Conservation (phyloP, 2,888 invertebrate species). For the Hypena proboscidalis region DNA sequence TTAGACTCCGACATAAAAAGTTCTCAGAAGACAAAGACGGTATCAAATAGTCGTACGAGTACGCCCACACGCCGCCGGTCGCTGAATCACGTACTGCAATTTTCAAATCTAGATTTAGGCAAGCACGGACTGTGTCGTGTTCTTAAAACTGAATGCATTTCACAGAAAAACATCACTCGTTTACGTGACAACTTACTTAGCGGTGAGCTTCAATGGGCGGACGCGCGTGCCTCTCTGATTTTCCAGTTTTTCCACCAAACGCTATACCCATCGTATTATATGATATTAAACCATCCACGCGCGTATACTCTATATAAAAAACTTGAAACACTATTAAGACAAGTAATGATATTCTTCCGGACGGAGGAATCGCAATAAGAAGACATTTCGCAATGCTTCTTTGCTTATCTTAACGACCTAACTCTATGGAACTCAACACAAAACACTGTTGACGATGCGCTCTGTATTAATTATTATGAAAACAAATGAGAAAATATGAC, state of each 20-base stretch:
- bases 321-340: conserved; percentile 32
- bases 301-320: conserved; percentile 39
- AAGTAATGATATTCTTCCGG: conserved; percentile 45
- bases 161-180: conserved; percentile 62
- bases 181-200: conserved; percentile 64
- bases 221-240: conserved; percentile 54
- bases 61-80: conserved; percentile 56
- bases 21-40: conserved; percentile 51
- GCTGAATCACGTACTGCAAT: conserved; percentile 70
- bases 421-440: conserved; percentile 39
- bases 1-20: conserved; percentile 41
- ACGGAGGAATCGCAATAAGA: conserved; percentile 40
- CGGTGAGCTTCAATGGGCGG: conserved; percentile 64
- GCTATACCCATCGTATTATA: conserved; percentile 39
- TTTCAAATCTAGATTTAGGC: conserved; percentile 73
- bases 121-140: conserved; percentile 57
- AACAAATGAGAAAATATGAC: conserved; percentile 63
- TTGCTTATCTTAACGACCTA: conserved; percentile 50
- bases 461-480: conserved; percentile 54
- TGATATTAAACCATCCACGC: conserved; percentile 40
- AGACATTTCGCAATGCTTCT: conserved; percentile 25
- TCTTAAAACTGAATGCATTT: conserved; percentile 69
- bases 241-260: conserved; percentile 59
- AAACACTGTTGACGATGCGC: conserved; percentile 48
- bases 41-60: conserved; percentile 52